Percentiles rank a stretch among this genome's conserved stretches.
phyloP scores from a whole-genome alignment of 2,797 vertebrate species.

The Taenioides sp. region DNA sequence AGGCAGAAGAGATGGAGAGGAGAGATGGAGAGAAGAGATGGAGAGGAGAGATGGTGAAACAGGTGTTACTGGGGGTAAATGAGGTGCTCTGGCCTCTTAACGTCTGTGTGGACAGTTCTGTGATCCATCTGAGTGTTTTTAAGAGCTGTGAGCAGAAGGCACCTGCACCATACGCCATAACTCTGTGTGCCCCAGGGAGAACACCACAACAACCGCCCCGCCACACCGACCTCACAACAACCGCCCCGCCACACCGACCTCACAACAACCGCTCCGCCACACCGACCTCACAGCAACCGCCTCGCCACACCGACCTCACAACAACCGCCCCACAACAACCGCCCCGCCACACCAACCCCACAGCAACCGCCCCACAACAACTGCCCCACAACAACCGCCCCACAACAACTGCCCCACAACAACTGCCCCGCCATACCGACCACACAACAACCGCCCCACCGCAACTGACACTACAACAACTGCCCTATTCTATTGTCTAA shows the following conservation, averaged over 20 bases:
- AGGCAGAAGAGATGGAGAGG: no score
- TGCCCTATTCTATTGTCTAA: no score
- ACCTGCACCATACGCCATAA: slow-evolving; percentile 16
- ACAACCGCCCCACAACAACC: not conserved
- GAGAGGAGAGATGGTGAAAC: slow-evolving; percentile 32
- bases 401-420: no score
- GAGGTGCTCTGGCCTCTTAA: slow-evolving; percentile 42
- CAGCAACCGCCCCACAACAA: not conserved
- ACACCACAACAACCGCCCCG: not conserved
- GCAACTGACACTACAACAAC: no score
- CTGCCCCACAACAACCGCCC: no score
- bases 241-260: not conserved
- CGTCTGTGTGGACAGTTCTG: slow-evolving; percentile 46
- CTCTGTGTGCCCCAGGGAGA: slow-evolving; percentile 24
- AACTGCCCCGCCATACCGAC: no score
- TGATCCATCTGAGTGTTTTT: slow-evolving; percentile 41
- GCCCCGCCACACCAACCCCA: no score
- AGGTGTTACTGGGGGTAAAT: slow-evolving; percentile 47
- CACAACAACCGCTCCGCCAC: no score
- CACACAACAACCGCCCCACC: no score
- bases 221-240: not conserved
- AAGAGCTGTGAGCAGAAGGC: slow-evolving; percentile 44
- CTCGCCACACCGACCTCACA: no score
- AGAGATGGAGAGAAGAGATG: no score
- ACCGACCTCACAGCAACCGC: no score